Conservation (phyloP, 2,888 invertebrate genomes). For the Hedya salicella region DNA sequence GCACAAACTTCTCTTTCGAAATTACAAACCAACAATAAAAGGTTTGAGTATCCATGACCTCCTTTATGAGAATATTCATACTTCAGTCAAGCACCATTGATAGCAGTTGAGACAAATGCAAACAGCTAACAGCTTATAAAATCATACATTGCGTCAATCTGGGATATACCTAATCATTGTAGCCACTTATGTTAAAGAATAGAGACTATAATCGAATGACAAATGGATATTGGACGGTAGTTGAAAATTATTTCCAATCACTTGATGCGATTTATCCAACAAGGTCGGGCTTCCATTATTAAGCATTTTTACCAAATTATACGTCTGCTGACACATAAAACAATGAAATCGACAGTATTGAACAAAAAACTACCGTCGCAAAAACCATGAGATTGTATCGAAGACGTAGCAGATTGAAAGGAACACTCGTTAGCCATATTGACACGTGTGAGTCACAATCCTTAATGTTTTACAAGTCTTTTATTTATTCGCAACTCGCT, state of each 20-base stretch:
- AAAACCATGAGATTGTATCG: slow-evolving; percentile 20
- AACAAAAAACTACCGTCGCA: slow-evolving; percentile 11
- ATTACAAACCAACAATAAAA: slow-evolving; percentile 42
- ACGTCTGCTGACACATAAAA: slow-evolving; percentile 4
- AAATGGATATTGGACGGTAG: neutral
- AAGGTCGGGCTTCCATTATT: neutral
- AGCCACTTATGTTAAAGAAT: slow-evolving; percentile 1
- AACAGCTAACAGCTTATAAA: slow-evolving; percentile 47
- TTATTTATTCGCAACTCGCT: neutral
- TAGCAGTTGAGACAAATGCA: slow-evolving; percentile 49
- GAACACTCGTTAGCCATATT: slow-evolving; percentile 24
- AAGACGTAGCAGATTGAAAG: slow-evolving; percentile 18
- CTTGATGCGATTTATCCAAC: slow-evolving; percentile 3
- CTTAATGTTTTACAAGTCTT: slow-evolving; percentile 2
- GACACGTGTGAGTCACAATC: slow-evolving; percentile 13
- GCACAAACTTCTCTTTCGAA: slow-evolving; percentile 27
- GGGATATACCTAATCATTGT: slow-evolving; percentile 33
- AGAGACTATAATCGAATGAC: slow-evolving; percentile 5
- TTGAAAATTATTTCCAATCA: slow-evolving; percentile 1
- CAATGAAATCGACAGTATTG: slow-evolving; percentile 11
- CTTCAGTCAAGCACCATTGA: slow-evolving; percentile 42
- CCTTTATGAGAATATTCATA: slow-evolving; percentile 51
- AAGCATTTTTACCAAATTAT: slow-evolving; percentile 3
- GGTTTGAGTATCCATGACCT: slow-evolving; percentile 52
- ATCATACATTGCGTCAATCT: slow-evolving; percentile 41